Conservation (phyloP, 1,140 invertebrate genomes). For the Apis cerana region DNA sequence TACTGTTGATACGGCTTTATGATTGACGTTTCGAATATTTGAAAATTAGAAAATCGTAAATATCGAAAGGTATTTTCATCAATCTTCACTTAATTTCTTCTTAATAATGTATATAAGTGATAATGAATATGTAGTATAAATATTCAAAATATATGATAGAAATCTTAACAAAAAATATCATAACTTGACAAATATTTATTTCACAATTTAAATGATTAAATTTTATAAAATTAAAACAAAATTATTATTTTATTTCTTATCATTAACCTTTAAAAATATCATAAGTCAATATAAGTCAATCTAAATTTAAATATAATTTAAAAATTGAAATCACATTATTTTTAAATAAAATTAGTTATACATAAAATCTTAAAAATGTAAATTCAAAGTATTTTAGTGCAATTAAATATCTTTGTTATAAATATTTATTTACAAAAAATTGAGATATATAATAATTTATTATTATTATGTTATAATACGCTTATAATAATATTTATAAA, state of each 20-base stretch:
- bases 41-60: background rate
- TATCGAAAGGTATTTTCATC: background rate
- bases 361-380: too few species aligned
- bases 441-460: background rate
- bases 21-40: background rate
- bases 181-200: background rate
- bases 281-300: background rate
- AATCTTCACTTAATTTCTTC: background rate
- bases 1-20: background rate
- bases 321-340: background rate
- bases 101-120: background rate
- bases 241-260: background rate
- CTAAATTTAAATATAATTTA: background rate
- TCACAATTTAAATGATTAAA: background rate
- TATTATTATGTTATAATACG: too few species aligned
- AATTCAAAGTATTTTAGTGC: background rate
- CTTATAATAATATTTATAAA: background rate
- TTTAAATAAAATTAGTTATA: background rate
- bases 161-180: background rate
- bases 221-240: background rate
- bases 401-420: background rate
- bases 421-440: background rate
- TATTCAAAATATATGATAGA: background rate
- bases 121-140: too few species aligned
- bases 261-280: background rate